Conservation (phyloP, 2,888 invertebrate genomes). For the Nomada lathburiana region DNA sequence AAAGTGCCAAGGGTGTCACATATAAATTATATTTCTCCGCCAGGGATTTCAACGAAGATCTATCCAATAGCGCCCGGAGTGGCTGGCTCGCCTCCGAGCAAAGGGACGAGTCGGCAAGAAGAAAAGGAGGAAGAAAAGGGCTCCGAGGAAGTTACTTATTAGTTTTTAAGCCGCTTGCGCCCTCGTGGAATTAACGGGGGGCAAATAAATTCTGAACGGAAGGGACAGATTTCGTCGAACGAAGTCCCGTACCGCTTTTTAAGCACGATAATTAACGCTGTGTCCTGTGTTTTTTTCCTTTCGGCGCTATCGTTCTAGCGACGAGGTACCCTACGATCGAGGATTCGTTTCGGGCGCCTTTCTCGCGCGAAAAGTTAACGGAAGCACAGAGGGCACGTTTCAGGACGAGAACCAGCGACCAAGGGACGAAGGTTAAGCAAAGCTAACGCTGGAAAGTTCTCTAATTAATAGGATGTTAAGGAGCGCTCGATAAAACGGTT, state of each 20-base stretch:
- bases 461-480: slow-evolving; percentile 66
- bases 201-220: slow-evolving; percentile 52
- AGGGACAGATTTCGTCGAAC: slow-evolving; percentile 32
- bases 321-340: slow-evolving; percentile 28
- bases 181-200: slow-evolving; percentile 54
- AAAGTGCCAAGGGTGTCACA: slow-evolving; percentile 1
- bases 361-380: slow-evolving; percentile 32
- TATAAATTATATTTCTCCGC: slow-evolving; percentile 15
- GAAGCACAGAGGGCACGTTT: slow-evolving; percentile 4
- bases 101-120: background rate
- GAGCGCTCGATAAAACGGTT: slow-evolving; percentile 58
- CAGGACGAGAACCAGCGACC: background rate
- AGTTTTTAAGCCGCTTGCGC: slow-evolving; percentile 66
- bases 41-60: slow-evolving; percentile 12
- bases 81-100: background rate
- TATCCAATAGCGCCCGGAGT: background rate
- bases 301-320: slow-evolving; percentile 29
- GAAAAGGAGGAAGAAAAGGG: slow-evolving; percentile 15
- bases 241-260: background rate
- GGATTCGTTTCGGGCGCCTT: background rate
- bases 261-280: slow-evolving; percentile 51
- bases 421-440: slow-evolving; percentile 43
- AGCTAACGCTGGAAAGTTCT: slow-evolving; percentile 58
- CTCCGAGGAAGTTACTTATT: slow-evolving; percentile 66
- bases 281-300: background rate